Evolutionary conservation across 2,888 invertebrate species (phyloP).

Genomic region (Erebia epiphron): DNA sequence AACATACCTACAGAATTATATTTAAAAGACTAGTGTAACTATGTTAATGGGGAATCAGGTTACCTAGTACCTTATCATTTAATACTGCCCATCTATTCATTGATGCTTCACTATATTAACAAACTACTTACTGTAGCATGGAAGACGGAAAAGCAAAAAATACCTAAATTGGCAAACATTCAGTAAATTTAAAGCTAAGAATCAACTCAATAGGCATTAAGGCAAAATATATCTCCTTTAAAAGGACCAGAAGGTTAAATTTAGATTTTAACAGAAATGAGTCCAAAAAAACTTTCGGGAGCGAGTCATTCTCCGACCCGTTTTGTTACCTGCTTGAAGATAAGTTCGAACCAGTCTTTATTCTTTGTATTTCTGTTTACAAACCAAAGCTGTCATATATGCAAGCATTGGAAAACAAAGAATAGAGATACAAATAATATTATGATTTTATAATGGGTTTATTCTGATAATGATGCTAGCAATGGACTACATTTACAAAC

Average conservation of each 20-base stretch:
- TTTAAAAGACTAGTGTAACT: too few species aligned
- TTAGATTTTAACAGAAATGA: conserved; percentile 52
- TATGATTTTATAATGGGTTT: not conserved
- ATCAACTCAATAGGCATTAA: too few species aligned
- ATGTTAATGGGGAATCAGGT: too few species aligned
- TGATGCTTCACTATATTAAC: too few species aligned
- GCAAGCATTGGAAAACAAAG: conserved; percentile 3
- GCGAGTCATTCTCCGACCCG: conserved; percentile 66
- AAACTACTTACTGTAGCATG: not conserved
- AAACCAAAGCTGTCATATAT: conserved; percentile 4
- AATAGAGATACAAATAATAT: not conserved
- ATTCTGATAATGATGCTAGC: not conserved
- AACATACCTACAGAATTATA: not conserved
- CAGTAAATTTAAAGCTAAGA: too few species aligned
- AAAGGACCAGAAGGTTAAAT: conserved; percentile 48
- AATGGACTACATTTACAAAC: not conserved
- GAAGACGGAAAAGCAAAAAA: not conserved
- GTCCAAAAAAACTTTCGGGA: conserved; percentile 57
- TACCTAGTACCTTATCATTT: too few species aligned
- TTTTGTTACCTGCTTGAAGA: conserved; percentile 68
- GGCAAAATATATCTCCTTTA: too few species aligned
- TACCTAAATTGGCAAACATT: too few species aligned
- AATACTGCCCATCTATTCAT: too few species aligned
- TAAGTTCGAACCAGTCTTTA: conserved; percentile 51
- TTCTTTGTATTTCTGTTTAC: conserved; percentile 40